Evolutionary conservation across 1,140 invertebrate species (phyloP), one percentile per base, ranked within the genome.

Genomic region (Nasonia vitripennis): DNA sequence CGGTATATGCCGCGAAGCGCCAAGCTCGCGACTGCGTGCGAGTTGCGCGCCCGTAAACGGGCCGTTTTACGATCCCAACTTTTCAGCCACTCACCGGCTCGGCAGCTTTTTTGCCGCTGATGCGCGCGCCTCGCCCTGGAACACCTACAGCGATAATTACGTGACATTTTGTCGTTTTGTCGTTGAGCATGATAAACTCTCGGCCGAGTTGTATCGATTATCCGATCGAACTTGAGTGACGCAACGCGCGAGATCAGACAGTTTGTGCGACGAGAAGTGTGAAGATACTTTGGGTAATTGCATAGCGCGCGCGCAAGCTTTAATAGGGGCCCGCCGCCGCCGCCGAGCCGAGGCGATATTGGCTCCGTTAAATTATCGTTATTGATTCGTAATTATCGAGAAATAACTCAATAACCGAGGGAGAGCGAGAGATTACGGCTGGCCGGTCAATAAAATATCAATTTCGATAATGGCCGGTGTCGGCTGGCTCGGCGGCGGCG

Each of bases 371-470:
- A 91, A 92, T 91, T 88, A 90, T 91, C 89, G 86, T 91, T 89
- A 91, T 90, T 91, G 92, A 91, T 92, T 91, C 88, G 89, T 90
- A 91, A 93, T 93, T 92, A 90, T 91, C 87, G 87, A 78, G 88
- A 92, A 92, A 92, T 92, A 91, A 92, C 91, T 92, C 91, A 92
- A 93, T 92, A 93, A 92, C 83, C 82, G 17, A 31, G 17, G 1
- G 37, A 45, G 67, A 17, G 9, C 17, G 78, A 34, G 81, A 86
- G 88, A 90, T 90, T 89, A 89, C 86, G 87, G 81, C 27, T 5
- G 68, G 68, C 84, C 87, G 88, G 85, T 92, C 91, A 92, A 93
- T 93, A 91, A 93, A 93, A 93, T 93, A 93, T 93, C 92, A 93
- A 93, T 93, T 93, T 93, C 87, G 90, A 89, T 92, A 92, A 93